Conservation (phyloP, 2,888 invertebrate species). For the Hoplodrina blanda region DNA sequence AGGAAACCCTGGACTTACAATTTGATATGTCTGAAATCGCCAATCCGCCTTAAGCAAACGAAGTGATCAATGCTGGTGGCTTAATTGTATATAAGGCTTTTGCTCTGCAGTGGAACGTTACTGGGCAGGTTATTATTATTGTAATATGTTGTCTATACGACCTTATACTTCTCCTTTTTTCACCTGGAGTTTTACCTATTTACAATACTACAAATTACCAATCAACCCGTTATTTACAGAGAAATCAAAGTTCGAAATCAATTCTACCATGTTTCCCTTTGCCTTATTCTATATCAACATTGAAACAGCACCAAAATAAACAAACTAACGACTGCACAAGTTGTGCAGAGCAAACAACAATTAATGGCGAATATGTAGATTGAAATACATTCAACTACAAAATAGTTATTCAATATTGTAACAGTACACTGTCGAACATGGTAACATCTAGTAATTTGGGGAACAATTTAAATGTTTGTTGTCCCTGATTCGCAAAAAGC, state of each 20-base stretch:
- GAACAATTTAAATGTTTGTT: conserved; percentile 72
- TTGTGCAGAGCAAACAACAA: conserved; percentile 52
- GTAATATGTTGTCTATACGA: too few species aligned
- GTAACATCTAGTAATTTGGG: conserved; percentile 66
- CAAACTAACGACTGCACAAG: conserved; percentile 41
- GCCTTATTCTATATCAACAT: conserved; percentile 21
- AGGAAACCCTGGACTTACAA: too few species aligned
- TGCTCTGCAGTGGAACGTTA: too few species aligned
- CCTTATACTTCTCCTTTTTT: too few species aligned
- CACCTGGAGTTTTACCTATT: too few species aligned
- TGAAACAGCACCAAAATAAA: conserved; percentile 43
- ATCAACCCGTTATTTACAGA: background rate
- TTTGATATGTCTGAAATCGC: too few species aligned
- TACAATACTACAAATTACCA: too few species aligned
- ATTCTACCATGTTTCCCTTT: conserved; percentile 21
- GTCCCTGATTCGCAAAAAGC: conserved; percentile 71
- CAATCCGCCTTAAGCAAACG: too few species aligned
- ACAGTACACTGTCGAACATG: conserved; percentile 45
- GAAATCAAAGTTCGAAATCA: conserved; percentile 1
- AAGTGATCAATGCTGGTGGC: too few species aligned
- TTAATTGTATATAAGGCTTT: too few species aligned
- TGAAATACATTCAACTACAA: conserved; percentile 54
- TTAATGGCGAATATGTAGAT: conserved; percentile 52
- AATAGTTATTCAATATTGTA: conserved; percentile 60
- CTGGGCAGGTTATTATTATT: too few species aligned